These are phyloP conservation scores for Rhogogaster chlorosoma DNA, from an alignment of 2,888 invertebrate species.

Conservation along the genomic window DNA sequence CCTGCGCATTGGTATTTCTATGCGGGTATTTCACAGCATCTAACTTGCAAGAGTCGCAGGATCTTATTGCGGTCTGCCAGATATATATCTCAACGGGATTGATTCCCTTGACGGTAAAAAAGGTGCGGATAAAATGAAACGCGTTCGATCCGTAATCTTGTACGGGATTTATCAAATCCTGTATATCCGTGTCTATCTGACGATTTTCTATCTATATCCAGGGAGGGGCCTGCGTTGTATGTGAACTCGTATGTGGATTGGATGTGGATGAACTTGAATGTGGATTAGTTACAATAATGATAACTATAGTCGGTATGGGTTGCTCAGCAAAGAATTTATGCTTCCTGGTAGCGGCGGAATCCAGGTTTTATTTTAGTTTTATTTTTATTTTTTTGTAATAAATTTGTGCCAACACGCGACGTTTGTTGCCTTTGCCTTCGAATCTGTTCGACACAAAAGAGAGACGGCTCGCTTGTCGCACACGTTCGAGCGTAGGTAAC, in stretches of 20 bases:
- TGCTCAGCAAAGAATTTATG: conserved; percentile 24
- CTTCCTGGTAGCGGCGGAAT: conserved; percentile 31
- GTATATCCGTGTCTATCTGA: neutral
- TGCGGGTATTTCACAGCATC: conserved; percentile 19
- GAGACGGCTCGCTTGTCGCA: conserved; percentile 26
- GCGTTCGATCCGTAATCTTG: neutral
- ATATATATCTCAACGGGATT: neutral
- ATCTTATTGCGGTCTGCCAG: conserved; percentile 13
- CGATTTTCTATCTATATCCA: neutral
- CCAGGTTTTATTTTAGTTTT: neutral
- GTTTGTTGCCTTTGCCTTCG: conserved; percentile 20
- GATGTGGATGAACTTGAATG: too few relatives aligned
- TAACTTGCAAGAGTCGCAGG: neutral
- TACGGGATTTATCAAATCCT: conserved; percentile 1
- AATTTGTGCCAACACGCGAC: conserved; percentile 42
- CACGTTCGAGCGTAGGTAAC: conserved; percentile 7
- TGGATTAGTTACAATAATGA: conserved; percentile 24
- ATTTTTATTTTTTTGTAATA: conserved; percentile 7
- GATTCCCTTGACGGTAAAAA: neutral
- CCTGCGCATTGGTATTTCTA: conserved; percentile 27
- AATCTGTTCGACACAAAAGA: conserved; percentile 31
- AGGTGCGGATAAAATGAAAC: neutral
- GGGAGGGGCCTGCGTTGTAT: neutral
- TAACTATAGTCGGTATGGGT: neutral
- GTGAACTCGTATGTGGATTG: too few relatives aligned